phyloP scores from a whole-genome alignment of 2,113 vertebrate genomes.

The Paramisgurnus dabryanus region DNA sequence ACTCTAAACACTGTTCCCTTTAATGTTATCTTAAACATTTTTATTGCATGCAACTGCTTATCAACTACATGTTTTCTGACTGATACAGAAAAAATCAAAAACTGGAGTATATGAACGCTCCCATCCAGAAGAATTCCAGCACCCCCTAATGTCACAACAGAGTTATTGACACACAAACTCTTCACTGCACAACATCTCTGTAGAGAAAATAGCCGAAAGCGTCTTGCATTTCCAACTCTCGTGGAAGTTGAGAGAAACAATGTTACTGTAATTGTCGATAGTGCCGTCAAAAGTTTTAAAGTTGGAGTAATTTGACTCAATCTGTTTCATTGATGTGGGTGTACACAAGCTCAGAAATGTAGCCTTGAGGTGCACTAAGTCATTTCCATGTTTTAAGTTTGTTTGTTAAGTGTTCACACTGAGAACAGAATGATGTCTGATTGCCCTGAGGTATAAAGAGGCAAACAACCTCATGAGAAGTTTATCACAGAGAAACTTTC shows the following conservation, averaged over 20 bases:
- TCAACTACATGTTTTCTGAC: background rate
- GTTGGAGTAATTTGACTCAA: constrained; percentile 29
- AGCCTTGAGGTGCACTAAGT: constrained; percentile 73
- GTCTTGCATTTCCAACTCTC: background rate
- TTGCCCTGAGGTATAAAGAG: constrained; percentile 64
- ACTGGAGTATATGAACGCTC: constrained; percentile 33
- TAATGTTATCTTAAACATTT: background rate
- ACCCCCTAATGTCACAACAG: constrained; percentile 73
- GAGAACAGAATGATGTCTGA: constrained; percentile 68
- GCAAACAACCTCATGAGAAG: constrained; percentile 39
- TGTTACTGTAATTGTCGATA: constrained; percentile 16
- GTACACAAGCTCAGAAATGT: constrained; percentile 61
- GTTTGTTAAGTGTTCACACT: constrained; percentile 37
- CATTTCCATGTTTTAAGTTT: constrained; percentile 70
- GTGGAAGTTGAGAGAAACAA: constrained; percentile 17
- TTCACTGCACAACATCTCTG: background rate
- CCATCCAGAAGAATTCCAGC: constrained; percentile 75
- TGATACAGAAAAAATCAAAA: background rate
- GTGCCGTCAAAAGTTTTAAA: constrained; percentile 23
- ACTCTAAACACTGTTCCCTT: constrained; percentile 7
- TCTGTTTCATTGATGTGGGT: constrained; percentile 47
- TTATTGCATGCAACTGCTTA: background rate
- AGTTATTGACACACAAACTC: constrained; percentile 62
- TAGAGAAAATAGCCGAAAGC: background rate
- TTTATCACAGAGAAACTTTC: background rate